These are phyloP conservation scores for Phaedon cochleariae DNA, from an alignment of 2,888 invertebrate species.

Conservation along the genomic window DNA sequence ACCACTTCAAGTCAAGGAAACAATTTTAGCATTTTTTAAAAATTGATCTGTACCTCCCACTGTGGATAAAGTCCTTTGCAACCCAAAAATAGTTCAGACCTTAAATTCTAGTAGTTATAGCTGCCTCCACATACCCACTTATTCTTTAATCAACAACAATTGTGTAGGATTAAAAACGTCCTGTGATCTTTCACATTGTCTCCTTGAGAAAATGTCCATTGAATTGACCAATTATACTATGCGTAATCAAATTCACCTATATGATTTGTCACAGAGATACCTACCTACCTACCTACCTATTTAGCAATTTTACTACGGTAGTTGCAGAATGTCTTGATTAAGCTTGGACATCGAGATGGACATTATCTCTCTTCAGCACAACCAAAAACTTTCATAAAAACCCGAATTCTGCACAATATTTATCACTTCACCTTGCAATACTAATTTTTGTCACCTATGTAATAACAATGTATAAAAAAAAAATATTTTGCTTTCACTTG, in stretches of 20 bases:
- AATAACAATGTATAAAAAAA: not conserved
- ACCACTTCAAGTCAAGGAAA: not conserved
- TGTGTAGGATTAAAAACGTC: slow-evolving; percentile 2
- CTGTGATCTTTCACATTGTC: slow-evolving; percentile 2
- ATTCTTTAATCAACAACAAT: slow-evolving; percentile 1
- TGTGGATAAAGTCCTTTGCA: not conserved
- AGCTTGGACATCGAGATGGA: not conserved
- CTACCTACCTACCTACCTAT: not conserved
- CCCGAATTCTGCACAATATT: not conserved
- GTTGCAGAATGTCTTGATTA: not conserved
- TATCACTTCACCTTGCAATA: not conserved
- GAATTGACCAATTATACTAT: not conserved
- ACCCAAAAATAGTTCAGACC: not conserved
- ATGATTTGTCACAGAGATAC: not conserved
- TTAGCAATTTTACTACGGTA: not conserved
- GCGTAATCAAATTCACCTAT: not conserved
- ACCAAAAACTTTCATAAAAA: not conserved
- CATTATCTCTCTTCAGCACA: not conserved
- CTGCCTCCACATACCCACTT: not conserved
- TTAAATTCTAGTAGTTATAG: not conserved
- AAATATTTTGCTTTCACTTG: not conserved
- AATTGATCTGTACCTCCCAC: not conserved
- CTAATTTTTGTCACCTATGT: not conserved
- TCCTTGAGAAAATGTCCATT: slow-evolving; percentile 1
- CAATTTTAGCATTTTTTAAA: not conserved